phyloP scores from a whole-genome alignment of 2,113 vertebrate species.

The Meleagris gallopavo region DNA sequence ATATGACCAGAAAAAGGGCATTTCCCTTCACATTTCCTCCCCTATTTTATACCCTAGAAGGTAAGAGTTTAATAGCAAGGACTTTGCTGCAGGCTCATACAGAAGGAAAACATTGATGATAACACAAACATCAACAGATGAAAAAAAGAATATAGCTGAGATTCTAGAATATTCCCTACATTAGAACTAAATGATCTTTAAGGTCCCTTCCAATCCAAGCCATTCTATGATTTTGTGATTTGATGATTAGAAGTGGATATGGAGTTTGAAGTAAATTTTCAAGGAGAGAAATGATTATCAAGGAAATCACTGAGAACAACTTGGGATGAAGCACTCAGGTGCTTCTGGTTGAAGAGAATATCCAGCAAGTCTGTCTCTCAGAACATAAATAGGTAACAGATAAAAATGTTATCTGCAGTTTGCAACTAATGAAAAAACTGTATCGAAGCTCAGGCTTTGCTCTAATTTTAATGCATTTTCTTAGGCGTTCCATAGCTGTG shows the following conservation, averaged over 20 bases:
- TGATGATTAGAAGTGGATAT: not conserved
- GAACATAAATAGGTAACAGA: constrained; percentile 43
- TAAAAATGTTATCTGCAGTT: constrained; percentile 47
- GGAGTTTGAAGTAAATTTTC: not conserved
- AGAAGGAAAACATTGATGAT: not conserved
- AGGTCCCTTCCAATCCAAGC: not conserved
- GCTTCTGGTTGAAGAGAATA: not conserved
- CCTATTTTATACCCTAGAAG: not conserved
- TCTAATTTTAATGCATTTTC: constrained; percentile 53
- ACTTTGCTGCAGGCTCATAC: not conserved
- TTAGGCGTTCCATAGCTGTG: constrained; percentile 39
- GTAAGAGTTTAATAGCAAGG: not conserved
- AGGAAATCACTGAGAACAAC: not conserved
- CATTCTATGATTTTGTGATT: not conserved
- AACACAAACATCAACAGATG: not conserved
- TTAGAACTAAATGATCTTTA: not conserved
- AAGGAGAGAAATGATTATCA: not conserved
- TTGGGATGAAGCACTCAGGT: not conserved
- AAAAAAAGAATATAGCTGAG: not conserved
- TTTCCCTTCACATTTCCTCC: not conserved
- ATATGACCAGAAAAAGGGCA: not conserved
- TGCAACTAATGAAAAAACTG: constrained; percentile 56
- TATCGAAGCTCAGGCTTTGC: constrained; percentile 41
- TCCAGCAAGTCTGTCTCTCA: constrained; percentile 4
- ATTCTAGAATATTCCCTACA: not conserved